These are phyloP conservation scores for Mormyrops attenuatus DNA, from an alignment of 2,797 vertebrate genomes.

Conservation along the genomic window DNA sequence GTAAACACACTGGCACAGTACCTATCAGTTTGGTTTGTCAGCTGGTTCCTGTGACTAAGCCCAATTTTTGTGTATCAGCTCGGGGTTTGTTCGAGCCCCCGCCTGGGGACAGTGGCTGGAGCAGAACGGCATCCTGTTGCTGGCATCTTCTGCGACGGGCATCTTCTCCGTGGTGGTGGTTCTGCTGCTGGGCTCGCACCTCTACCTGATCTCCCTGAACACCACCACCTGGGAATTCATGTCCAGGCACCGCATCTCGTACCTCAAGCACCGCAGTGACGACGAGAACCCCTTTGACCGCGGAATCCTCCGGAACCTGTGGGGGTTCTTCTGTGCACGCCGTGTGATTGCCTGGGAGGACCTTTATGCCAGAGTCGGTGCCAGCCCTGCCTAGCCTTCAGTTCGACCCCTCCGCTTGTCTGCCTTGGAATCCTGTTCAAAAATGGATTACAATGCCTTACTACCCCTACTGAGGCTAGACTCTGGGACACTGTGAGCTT, in stretches of 20 bases:
- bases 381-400: slow-evolving; percentile 57
- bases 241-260: slow-evolving; percentile 85
- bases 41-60: background rate
- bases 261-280: slow-evolving; percentile 75
- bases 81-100: slow-evolving; percentile 66
- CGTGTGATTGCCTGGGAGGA: slow-evolving; percentile 77
- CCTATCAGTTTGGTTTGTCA: background rate
- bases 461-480: background rate
- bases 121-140: slow-evolving; percentile 65
- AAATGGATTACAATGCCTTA: background rate
- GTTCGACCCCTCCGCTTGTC: background rate
- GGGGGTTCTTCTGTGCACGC: slow-evolving; percentile 84
- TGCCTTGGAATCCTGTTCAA: background rate
- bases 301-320: slow-evolving; percentile 75
- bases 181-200: slow-evolving; percentile 80
- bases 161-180: slow-evolving; percentile 64
- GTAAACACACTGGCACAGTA: background rate
- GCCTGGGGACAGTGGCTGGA: slow-evolving; percentile 74
- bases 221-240: slow-evolving; percentile 97
- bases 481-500: background rate
- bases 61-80: slow-evolving; percentile 60
- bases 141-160: slow-evolving; percentile 60
- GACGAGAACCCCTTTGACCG: slow-evolving; percentile 88
- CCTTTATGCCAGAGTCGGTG: slow-evolving; percentile 70
- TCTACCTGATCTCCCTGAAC: slow-evolving; percentile 87